phyloP scores from a whole-genome alignment of 2,797 vertebrate species.

The Vipera ursinii region DNA sequence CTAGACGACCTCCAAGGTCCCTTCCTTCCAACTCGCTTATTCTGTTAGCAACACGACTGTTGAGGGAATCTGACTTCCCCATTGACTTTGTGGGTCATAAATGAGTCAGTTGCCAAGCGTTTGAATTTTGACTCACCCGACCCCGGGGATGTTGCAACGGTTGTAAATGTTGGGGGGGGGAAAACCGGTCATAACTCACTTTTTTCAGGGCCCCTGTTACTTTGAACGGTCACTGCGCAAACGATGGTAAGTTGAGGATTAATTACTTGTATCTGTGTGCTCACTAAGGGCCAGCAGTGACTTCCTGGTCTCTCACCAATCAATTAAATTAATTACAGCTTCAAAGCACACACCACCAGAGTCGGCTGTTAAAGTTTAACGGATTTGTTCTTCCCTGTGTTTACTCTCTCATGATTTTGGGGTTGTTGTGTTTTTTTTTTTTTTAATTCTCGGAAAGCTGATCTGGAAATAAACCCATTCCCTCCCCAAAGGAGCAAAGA shows the following conservation, averaged over 20 bases:
- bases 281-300: not conserved
- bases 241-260: too few species aligned
- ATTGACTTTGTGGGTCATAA: too few species aligned
- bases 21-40: too few species aligned
- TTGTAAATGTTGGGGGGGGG: too few species aligned
- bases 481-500: not conserved
- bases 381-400: not conserved
- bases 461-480: not conserved
- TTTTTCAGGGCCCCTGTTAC: too few species aligned
- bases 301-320: not conserved
- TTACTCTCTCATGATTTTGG: not conserved
- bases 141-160: too few species aligned
- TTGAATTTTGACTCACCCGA: too few species aligned
- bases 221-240: too few species aligned
- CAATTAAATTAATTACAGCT: not conserved
- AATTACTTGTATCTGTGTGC: not conserved
- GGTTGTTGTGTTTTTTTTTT: not conserved
- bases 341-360: not conserved
- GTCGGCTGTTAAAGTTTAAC: not conserved
- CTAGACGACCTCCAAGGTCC: too few species aligned
- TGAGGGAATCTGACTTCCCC: too few species aligned
- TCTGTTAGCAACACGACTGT: too few species aligned
- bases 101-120: too few species aligned
- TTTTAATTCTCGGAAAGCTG: not conserved
- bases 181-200: accelerated